Conservation (phyloP, 1,140 invertebrate species). For the Diprion similis region DNA sequence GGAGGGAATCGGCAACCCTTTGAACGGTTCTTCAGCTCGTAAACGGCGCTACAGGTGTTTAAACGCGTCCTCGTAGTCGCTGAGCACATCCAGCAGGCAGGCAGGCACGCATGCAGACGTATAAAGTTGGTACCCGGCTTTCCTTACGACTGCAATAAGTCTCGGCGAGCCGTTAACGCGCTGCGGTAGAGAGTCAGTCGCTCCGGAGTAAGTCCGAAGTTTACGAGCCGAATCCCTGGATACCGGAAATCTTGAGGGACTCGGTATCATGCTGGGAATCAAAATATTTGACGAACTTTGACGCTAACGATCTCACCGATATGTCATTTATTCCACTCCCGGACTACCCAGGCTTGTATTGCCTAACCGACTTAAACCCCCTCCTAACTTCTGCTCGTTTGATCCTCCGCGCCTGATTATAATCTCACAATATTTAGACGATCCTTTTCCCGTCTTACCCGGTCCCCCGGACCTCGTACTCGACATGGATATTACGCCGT, state of each 20-base stretch:
- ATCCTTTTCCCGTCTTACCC: background rate
- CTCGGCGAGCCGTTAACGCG: background rate
- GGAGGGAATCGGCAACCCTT: background rate
- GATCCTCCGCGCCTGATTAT: conserved; percentile 8
- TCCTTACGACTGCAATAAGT: background rate
- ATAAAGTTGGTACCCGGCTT: no score
- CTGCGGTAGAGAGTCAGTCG: background rate
- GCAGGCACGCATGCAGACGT: no score
- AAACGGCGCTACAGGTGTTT: conserved; percentile 7
- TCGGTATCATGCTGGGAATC: background rate
- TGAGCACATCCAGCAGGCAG: no score
- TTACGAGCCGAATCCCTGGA: conserved; percentile 4
- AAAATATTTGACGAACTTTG: conserved; percentile 8
- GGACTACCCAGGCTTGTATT: no score
- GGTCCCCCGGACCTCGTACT: background rate
- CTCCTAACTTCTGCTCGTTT: background rate
- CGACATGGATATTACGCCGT: no score
- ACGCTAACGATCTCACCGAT: conserved; percentile 1
- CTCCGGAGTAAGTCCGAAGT: background rate
- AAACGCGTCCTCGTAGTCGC: background rate
- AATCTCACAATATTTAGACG: conserved; percentile 15
- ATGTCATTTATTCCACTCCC: background rate
- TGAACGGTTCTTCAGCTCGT: background rate
- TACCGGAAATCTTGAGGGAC: conserved; percentile 7
- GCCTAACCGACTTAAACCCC: background rate